A percentile compares a stretch with the other conserved stretches of the same genome.
Evolutionary conservation across 2,797 vertebrate genomes (phyloP).

Genomic region (Acanthurus leucopareius): DNA sequence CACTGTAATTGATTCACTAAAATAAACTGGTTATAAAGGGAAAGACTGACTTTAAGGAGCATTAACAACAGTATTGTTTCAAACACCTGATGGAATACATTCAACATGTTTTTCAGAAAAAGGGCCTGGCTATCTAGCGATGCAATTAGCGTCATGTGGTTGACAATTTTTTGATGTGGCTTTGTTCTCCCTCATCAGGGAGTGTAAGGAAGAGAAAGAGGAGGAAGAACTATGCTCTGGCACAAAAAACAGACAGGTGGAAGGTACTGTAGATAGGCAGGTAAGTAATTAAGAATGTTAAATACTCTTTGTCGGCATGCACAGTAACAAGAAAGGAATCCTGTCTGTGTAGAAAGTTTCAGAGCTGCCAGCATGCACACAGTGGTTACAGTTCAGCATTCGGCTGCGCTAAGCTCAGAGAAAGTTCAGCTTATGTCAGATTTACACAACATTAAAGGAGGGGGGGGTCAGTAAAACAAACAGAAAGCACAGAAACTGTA

Average conservation of each 20-base stretch:
- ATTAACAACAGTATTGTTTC: constrained; percentile 17
- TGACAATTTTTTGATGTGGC: constrained; percentile 24
- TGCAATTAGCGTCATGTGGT: constrained; percentile 21
- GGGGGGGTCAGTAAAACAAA: constrained; percentile 68
- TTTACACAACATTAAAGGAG: constrained; percentile 63
- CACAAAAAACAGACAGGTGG: constrained; percentile 71
- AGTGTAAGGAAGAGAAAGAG: constrained; percentile 57
- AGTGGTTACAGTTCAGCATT: constrained; percentile 73
- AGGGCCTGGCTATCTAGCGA: constrained; percentile 25
- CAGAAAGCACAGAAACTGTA: constrained; percentile 69
- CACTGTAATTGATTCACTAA: neutral
- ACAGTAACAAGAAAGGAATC: constrained; percentile 63
- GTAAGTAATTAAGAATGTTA: constrained; percentile 57
- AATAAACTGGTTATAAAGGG: constrained; percentile 31
- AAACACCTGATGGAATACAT: constrained; percentile 41
- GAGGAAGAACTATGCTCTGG: constrained; percentile 69
- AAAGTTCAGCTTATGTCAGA: constrained; percentile 60
- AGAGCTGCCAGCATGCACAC: constrained; percentile 82
- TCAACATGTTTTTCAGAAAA: constrained; percentile 40
- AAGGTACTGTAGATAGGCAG: constrained; percentile 59
- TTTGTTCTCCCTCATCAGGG: constrained; percentile 29
- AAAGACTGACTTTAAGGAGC: neutral
- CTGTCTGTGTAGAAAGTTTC: constrained; percentile 50
- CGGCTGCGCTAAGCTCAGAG: constrained; percentile 68
- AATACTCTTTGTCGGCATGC: constrained; percentile 72